Evolutionary conservation across 2,797 vertebrate species (phyloP).

Genomic region (Denticeps clupeoides): DNA sequence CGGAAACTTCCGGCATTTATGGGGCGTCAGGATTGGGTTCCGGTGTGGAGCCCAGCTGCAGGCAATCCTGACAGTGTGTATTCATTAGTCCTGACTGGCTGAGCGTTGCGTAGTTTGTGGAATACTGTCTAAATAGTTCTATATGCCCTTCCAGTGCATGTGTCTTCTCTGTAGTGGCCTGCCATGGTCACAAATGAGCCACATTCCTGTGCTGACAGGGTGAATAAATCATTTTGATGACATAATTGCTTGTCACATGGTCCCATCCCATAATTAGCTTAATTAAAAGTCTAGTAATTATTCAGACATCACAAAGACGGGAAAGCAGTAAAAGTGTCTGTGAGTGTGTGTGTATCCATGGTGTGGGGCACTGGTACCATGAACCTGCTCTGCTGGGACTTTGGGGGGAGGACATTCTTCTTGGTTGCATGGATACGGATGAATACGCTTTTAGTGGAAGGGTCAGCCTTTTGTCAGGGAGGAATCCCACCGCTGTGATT

Average conservation of each 20-base stretch:
- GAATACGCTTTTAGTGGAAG: slow-evolving; percentile 7
- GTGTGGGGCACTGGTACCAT: slow-evolving; percentile 10
- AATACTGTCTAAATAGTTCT: too few species aligned
- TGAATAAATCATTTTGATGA: slow-evolving; percentile 9
- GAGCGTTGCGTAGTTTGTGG: too few species aligned
- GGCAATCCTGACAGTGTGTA: too few species aligned
- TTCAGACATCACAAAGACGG: slow-evolving; percentile 17
- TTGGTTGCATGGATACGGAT: slow-evolving; percentile 35
- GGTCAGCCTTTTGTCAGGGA: slow-evolving; percentile 10
- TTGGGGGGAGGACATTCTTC: slow-evolving; percentile 21
- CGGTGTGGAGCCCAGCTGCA: too few species aligned
- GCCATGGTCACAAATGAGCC: slow-evolving; percentile 2
- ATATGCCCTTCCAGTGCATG: too few species aligned
- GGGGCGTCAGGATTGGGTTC: too few species aligned
- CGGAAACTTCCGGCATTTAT: too few species aligned
- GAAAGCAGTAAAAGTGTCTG: slow-evolving; percentile 1
- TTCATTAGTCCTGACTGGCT: too few species aligned
- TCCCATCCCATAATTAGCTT: slow-evolving; percentile 22
- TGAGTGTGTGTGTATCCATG: slow-evolving; percentile 8
- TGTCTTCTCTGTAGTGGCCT: too few species aligned
- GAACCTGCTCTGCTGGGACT: too few species aligned
- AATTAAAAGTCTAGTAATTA: slow-evolving; percentile 44
- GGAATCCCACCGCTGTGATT: slow-evolving; percentile 5
- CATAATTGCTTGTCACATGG: slow-evolving; percentile 9
- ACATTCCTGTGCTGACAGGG: not conserved